A percentile compares a stretch with the other conserved stretches of the same genome.
Evolutionary conservation across 2,113 vertebrate species (phyloP).

Genomic region (Lutjanus erythropterus): DNA sequence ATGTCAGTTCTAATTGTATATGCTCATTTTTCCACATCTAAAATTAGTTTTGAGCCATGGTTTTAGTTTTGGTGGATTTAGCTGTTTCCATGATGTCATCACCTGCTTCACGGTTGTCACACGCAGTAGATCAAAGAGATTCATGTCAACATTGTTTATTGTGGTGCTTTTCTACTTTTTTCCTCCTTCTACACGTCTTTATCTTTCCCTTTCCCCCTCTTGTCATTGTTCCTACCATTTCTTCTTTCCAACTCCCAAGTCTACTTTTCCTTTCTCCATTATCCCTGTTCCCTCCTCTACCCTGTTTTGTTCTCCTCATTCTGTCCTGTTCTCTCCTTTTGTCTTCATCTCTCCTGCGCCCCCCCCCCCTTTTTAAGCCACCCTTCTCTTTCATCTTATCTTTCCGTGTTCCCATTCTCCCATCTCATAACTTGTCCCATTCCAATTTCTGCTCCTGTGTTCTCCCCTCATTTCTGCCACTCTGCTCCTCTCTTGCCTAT

Average conservation of each 20-base stretch:
- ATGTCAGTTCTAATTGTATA: too few relatives aligned
- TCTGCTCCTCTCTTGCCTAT: neutral
- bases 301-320: constrained; percentile 36
- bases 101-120: too few relatives aligned
- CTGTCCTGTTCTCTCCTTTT: constrained; percentile 23
- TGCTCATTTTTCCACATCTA: too few relatives aligned
- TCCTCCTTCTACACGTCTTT: constrained; percentile 16
- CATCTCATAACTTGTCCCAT: constrained; percentile 34
- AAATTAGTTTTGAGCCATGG: too few relatives aligned
- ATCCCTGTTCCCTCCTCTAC: constrained; percentile 7
- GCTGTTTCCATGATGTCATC: too few relatives aligned
- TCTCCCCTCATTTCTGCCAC: constrained; percentile 17
- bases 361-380: constrained; percentile 35
- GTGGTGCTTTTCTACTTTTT: neutral
- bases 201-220: constrained; percentile 5
- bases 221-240: neutral
- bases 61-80: too few relatives aligned
- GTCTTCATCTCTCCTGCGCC: constrained; percentile 35
- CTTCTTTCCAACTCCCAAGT: constrained; percentile 16
- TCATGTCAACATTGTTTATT: too few relatives aligned
- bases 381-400: constrained; percentile 57
- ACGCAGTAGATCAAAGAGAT: too few relatives aligned
- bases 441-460: constrained; percentile 21
- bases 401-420: constrained; percentile 37
- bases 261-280: constrained; percentile 32